Percentiles rank a stretch among this genome's conserved stretches.
Conservation (phyloP, 1,140 invertebrate species). For the Harpegnathos saltator region DNA sequence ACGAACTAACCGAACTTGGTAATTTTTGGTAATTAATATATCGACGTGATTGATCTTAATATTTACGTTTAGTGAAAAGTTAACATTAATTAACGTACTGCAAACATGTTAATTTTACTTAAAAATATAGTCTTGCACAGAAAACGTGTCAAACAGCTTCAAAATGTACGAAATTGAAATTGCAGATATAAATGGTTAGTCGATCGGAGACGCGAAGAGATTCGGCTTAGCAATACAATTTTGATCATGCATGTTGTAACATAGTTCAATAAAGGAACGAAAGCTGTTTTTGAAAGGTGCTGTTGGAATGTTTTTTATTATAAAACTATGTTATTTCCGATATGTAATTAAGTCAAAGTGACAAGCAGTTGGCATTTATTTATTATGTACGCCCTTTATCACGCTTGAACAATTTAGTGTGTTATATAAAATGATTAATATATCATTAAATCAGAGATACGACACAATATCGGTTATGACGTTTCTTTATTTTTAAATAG, state of each 20-base stretch:
- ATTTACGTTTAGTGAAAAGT: background rate
- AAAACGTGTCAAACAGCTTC: constrained; percentile 11
- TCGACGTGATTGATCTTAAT: background rate
- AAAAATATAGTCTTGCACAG: background rate
- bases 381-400: too few species aligned
- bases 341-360: background rate
- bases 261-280: background rate
- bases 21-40: background rate
- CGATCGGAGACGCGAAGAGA: background rate
- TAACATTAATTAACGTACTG: background rate
- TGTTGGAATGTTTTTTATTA: too few species aligned
- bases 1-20: background rate
- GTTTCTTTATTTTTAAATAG: too few species aligned
- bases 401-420: too few species aligned
- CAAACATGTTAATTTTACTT: constrained; percentile 5
- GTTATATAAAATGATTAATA: too few species aligned
- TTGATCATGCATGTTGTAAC: background rate
- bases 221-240: background rate
- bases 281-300: too few species aligned
- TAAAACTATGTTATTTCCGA: too few species aligned
- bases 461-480: background rate
- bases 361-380: background rate
- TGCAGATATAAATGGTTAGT: background rate
- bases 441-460: too few species aligned
- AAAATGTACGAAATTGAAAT: constrained; percentile 16